Percentiles rank a stretch among this genome's conserved stretches.
Conservation (phyloP, 2,113 vertebrate genomes). For the Naja naja region DNA sequence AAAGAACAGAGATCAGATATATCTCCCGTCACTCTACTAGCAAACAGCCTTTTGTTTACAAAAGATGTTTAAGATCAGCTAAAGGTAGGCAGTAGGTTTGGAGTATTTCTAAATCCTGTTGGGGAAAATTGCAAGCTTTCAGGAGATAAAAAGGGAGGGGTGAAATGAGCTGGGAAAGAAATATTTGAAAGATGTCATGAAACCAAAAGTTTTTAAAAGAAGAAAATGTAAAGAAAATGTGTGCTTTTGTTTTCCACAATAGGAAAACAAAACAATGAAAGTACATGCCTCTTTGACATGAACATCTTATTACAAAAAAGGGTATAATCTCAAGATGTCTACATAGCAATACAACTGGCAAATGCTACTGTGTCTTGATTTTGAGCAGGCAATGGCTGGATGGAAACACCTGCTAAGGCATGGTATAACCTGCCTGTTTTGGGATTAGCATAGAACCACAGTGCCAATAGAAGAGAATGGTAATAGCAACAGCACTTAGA, state of each 20-base stretch:
- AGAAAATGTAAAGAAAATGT: neutral
- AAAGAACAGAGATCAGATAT: constrained; percentile 27
- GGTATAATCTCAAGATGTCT: neutral
- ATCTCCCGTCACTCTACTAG: constrained; percentile 13
- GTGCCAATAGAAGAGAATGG: neutral
- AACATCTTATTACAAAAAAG: neutral
- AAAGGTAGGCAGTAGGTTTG: neutral
- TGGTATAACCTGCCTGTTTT: neutral
- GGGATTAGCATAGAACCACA: neutral
- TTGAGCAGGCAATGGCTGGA: neutral
- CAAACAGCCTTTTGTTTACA: constrained; percentile 20
- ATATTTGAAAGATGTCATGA: neutral
- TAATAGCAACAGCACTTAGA: neutral
- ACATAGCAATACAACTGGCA: neutral
- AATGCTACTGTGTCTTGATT: neutral
- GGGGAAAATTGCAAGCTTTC: neutral
- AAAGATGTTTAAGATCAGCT: neutral
- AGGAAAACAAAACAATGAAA: neutral
- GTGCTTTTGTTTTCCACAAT: neutral
- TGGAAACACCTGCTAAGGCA: neutral
- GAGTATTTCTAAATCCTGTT: neutral
- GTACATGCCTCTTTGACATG: neutral
- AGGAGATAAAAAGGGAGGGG: neutral
- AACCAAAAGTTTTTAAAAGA: neutral
- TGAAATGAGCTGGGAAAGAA: neutral